These are phyloP conservation scores for Dendrolimus kikuchii DNA, from an alignment of 1,140 invertebrate species.

Conservation along the genomic window DNA sequence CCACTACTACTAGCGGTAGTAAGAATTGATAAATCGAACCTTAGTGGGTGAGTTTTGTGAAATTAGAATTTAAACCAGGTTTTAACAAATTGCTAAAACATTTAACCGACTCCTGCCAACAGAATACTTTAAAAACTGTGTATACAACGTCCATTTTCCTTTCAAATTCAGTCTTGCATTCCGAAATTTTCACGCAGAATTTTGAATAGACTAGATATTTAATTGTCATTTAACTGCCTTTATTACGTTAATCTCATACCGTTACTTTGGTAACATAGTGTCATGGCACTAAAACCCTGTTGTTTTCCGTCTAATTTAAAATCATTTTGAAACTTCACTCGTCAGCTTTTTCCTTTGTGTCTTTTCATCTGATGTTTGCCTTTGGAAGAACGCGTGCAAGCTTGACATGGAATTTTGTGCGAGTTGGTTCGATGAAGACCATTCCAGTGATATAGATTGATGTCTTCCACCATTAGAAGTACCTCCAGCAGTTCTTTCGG, in stretches of 20 bases:
- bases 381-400: conserved; percentile 79
- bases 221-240: conserved; percentile 32
- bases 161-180: conserved; percentile 15
- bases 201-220: conserved; percentile 52
- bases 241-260: conserved; percentile 47
- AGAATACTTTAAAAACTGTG: conserved; percentile 4
- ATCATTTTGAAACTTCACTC: conserved; percentile 43
- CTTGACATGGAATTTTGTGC: conserved; percentile 76
- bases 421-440: conserved; percentile 70
- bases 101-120: too few species aligned
- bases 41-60: too few species aligned
- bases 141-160: conserved; percentile 5
- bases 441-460: conserved; percentile 73
- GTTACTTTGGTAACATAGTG: conserved; percentile 63
- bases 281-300: conserved; percentile 56
- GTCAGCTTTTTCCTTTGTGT: conserved; percentile 63
- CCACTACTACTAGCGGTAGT: too few species aligned
- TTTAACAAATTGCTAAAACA: too few species aligned
- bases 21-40: too few species aligned
- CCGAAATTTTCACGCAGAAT: conserved; percentile 10
- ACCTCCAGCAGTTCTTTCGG: conserved; percentile 54
- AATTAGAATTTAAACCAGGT: too few species aligned
- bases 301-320: conserved; percentile 11
- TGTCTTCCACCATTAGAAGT: conserved; percentile 65
- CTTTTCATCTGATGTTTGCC: conserved; percentile 74